Percentiles rank a stretch among this genome's conserved stretches.
Evolutionary conservation across 2,797 vertebrate species (phyloP).

Genomic region (Cynodonichthys magdalenae): DNA sequence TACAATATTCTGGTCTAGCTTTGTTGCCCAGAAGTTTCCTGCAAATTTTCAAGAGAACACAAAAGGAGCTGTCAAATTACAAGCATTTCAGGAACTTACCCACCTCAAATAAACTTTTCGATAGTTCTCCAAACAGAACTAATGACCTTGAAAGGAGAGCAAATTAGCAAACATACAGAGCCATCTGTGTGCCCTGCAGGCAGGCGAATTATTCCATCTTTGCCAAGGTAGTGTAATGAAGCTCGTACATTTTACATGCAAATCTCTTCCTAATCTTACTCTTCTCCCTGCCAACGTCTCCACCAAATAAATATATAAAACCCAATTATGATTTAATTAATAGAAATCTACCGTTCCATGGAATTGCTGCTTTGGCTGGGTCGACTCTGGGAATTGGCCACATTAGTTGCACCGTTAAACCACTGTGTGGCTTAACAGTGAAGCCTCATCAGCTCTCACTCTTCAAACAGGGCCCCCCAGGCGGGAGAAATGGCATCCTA

Average conservation of each 20-base stretch:
- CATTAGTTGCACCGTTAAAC: slow-evolving; percentile 78
- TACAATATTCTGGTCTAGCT: neutral
- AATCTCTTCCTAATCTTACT: slow-evolving; percentile 85
- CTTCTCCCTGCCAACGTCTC: slow-evolving; percentile 79
- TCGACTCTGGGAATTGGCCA: slow-evolving; percentile 61
- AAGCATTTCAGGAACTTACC: slow-evolving; percentile 73
- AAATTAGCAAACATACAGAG: slow-evolving; percentile 87
- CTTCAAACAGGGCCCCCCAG: slow-evolving; percentile 73
- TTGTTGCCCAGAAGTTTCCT: slow-evolving; percentile 24
- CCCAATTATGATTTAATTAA: slow-evolving; percentile 89
- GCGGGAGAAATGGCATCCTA: slow-evolving; percentile 69
- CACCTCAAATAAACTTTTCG: slow-evolving; percentile 83
- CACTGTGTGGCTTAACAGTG: slow-evolving; percentile 64
- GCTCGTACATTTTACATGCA: slow-evolving; percentile 86
- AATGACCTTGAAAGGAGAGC: slow-evolving; percentile 87
- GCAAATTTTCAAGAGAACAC: slow-evolving; percentile 33
- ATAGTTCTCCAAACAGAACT: slow-evolving; percentile 86
- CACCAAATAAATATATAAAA: slow-evolving; percentile 88
- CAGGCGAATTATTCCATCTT: slow-evolving; percentile 83
- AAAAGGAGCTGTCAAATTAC: slow-evolving; percentile 68
- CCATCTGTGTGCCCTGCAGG: slow-evolving; percentile 87
- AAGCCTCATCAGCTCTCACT: slow-evolving; percentile 75
- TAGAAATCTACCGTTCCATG: slow-evolving; percentile 82
- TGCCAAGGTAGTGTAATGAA: slow-evolving; percentile 88
- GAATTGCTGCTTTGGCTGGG: slow-evolving; percentile 79